Evolutionary conservation across 2,797 vertebrate species (phyloP), one percentile per base, ranked within the genome.

Genomic region (Amphiprion clarkii): DNA sequence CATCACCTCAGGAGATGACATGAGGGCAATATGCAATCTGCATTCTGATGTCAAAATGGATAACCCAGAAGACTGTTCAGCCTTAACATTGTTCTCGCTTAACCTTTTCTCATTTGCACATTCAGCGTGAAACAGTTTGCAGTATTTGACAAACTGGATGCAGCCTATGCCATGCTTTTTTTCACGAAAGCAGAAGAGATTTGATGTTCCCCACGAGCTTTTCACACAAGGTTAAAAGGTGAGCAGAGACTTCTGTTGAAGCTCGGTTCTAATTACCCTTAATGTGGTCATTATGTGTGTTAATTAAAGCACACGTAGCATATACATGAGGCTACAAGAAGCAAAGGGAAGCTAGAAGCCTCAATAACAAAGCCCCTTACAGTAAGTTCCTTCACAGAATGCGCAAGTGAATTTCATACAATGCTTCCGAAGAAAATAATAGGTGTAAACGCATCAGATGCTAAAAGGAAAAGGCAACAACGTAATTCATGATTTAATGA

Each of bases 141-240:
- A 53, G 25, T 9, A 16, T 49, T 64, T n/a, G 2, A 7, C 17
- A 57, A 29, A 44, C 44, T 12, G 23, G n/a, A 62, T 31, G 42
- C 13, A 21, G 14, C 27, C n/a, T 12, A 6, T 16, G n/a, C 12
- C 19, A 14, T 6, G 11, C 14, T 49, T 55, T 57, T 44, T 40
- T 23, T 11, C 1, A 2, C 6, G 7, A 69, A 31, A 48, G 13
- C 31, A n/a, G 12, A 23, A 55, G 8, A n/a, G 17, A 8, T 53
- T 65, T 40, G 4, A 54, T 55, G 2, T 57, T 56, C 29, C 9
- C 2, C 17, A n/a, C 25, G 16, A 1, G 16, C 21, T 62, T 57
- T 61, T 60, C 9, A 48, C 12, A 61, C 8, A n/a, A 44, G 64
- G 44, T 65, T 59, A 52, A 52, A 42, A 74, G 54, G 49, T 59